Base-by-base conservation (phyloP, 53 echinoderm and acorn worm species). In the Actinopyga echinites region DNA sequence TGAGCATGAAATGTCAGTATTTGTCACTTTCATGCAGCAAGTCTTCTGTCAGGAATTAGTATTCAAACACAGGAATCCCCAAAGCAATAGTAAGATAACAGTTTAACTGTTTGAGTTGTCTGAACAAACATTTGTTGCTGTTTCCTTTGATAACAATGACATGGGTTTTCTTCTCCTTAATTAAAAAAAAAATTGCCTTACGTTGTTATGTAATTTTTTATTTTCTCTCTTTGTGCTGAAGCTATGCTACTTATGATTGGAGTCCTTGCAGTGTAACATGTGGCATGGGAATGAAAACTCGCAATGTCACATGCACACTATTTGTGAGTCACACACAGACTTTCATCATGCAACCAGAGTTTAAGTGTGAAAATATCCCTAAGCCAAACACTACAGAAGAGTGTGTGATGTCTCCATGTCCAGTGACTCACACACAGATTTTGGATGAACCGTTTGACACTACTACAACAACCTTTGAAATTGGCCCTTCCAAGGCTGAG, bases 231-330 rank as follows among this genome's bases (percentile, higher is more conserved):
- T 82, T 34, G 33, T 38, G 37, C 22, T 11, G 5, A 56, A 93
- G 95, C 65, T 95, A 90, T 67, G 54, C 83, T 36, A 73, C 71
- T 30, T 71, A 69, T 53, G 85, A 88, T 19, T 95, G 95, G 95
- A 83, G 95, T 56, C 66, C 85, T 10, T 95, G 95, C 62, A 92
- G 90, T 29, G 86, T 79, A 2, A 82, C 95, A 7, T 95, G 95
- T 60, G 90, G 92, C 19, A 55, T 35, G 17, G 92, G 95, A 8
- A 90, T 74, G 19, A 78, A 63, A 59, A 86, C 83, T 20, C 90
- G 95, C 19, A 90, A 88, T 21, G 92, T 95, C 11, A 64, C 73
- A 26, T 95, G 95, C 60, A 85, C 86, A 74, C 82, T 92, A 61
- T 90, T 83, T 81, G 78, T 95, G 10, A 61, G 77, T 7, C 83